Conservation (phyloP, 1,140 invertebrate species). For the Triops cancriformis region DNA sequence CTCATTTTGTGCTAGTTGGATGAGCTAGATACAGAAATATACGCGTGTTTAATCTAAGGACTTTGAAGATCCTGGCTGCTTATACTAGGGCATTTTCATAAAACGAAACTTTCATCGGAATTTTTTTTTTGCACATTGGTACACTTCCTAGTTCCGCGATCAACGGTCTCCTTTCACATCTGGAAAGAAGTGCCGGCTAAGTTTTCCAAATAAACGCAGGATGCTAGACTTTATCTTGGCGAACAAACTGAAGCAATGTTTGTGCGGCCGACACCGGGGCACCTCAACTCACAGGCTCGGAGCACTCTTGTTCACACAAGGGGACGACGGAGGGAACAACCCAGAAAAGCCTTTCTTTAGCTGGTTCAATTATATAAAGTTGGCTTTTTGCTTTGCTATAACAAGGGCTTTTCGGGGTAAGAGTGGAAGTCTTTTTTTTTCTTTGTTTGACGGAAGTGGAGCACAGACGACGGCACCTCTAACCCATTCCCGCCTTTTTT, state of each 20-base stretch:
- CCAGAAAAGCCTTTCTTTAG: background rate
- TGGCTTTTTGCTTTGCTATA: slow-evolving; percentile 1
- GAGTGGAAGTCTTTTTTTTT: background rate
- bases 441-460: background rate
- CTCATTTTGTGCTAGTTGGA: too few species aligned
- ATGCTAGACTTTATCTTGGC: slow-evolving; percentile 13
- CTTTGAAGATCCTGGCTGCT: too few species aligned
- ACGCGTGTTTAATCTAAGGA: too few species aligned
- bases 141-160: background rate
- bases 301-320: background rate
- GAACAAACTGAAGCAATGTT: background rate
- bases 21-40: too few species aligned
- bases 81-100: background rate
- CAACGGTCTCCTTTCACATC: background rate
- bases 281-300: background rate
- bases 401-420: background rate
- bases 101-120: background rate
- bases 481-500: background rate
- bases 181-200: slow-evolving; percentile 9
- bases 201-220: background rate
- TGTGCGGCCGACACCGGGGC: background rate
- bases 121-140: background rate
- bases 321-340: background rate
- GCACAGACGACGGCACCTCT: background rate
- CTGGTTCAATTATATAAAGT: background rate